Evolutionary conservation across 2,888 invertebrate species (phyloP).

Genomic region (Anoncus sp.): DNA sequence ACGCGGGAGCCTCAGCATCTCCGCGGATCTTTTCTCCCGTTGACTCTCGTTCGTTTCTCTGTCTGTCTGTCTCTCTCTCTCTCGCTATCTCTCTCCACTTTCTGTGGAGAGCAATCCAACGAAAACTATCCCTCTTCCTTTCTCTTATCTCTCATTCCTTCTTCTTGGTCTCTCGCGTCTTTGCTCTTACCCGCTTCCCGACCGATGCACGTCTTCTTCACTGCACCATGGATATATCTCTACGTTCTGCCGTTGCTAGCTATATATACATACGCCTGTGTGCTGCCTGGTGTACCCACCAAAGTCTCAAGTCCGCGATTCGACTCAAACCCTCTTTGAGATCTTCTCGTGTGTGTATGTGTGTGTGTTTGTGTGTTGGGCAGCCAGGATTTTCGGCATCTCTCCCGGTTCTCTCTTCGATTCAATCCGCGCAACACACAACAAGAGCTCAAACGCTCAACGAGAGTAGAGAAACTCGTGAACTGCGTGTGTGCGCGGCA

Average conservation of each 20-base stretch:
- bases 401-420: conserved; percentile 27
- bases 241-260: conserved; percentile 51
- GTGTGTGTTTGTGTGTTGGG: too few relatives aligned
- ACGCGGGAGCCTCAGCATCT: conserved; percentile 51
- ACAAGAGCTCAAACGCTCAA: conserved; percentile 21
- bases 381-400: conserved; percentile 54
- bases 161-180: conserved; percentile 41
- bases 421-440: conserved; percentile 39
- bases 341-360: conserved; percentile 33
- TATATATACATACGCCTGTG: conserved; percentile 5
- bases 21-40: conserved; percentile 25
- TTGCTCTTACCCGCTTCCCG: conserved; percentile 47
- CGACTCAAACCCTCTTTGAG: conserved; percentile 41
- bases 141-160: conserved; percentile 54
- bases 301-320: conserved; percentile 35
- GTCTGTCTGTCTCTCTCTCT: conserved; percentile 34
- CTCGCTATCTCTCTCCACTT: background rate
- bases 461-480: conserved; percentile 49
- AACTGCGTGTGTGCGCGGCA: conserved; percentile 39
- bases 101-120: conserved; percentile 35
- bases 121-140: conserved; percentile 48
- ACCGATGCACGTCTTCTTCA: conserved; percentile 54
- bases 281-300: conserved; percentile 25
- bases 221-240: conserved; percentile 36
- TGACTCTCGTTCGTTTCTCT: conserved; percentile 44